Percentiles rank a stretch among this genome's conserved stretches.
Evolutionary conservation across 2,888 invertebrate genomes (phyloP).

Genomic region (Dermolepida albohirtum): DNA sequence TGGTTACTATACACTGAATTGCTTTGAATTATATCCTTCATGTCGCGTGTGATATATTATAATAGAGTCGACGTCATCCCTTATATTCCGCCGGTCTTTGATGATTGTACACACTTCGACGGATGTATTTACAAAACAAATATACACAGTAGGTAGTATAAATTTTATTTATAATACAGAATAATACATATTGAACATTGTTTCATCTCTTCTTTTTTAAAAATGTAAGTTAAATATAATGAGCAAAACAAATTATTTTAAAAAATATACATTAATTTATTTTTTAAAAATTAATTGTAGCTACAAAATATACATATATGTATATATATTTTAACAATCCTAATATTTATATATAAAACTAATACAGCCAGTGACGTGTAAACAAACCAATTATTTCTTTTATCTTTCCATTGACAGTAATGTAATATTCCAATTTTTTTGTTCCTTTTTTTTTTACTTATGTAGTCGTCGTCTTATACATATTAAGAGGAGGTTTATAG

Average conservation of each 20-base stretch:
- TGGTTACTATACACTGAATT: too few relatives aligned
- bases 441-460: not conserved
- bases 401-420: slow-evolving; percentile 10
- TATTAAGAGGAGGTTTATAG: slow-evolving; percentile 4
- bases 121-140: too few relatives aligned
- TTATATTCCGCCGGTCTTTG: too few relatives aligned
- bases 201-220: slow-evolving; percentile 10
- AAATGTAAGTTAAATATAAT: slow-evolving; percentile 27
- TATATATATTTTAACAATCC: slow-evolving; percentile 40
- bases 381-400: slow-evolving; percentile 34
- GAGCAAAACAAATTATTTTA: slow-evolving; percentile 34
- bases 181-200: slow-evolving; percentile 30
- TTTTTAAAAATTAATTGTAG: slow-evolving; percentile 37
- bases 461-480: not conserved
- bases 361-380: slow-evolving; percentile 41
- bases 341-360: slow-evolving; percentile 37
- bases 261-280: slow-evolving; percentile 43
- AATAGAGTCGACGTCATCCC: too few relatives aligned
- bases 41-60: too few relatives aligned
- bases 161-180: slow-evolving; percentile 39
- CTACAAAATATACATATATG: slow-evolving; percentile 45
- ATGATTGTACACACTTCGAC: too few relatives aligned
- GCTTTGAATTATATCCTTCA: too few relatives aligned
- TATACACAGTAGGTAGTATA: slow-evolving; percentile 24
- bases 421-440: not conserved